phyloP scores from a whole-genome alignment of 1,140 invertebrate genomes.

The Ceratosolen solmsi region DNA sequence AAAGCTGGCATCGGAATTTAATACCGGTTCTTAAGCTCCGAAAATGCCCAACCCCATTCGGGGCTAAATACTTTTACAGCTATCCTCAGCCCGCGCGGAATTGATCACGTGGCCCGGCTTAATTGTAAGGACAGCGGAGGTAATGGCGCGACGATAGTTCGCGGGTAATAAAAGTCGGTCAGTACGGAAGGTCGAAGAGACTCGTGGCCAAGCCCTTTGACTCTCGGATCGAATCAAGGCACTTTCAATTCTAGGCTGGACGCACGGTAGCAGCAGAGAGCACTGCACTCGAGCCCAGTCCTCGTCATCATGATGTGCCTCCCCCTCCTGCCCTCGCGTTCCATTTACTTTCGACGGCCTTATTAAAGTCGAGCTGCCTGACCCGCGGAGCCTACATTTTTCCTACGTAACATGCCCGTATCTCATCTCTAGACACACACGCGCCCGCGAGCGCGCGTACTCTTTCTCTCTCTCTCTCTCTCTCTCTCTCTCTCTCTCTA shows the following conservation, averaged over 20 bases:
- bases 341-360: constrained; percentile 42
- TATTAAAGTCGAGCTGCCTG: constrained; percentile 9
- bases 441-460: too few relatives aligned
- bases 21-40: not conserved
- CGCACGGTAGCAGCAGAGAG: not conserved
- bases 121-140: not conserved
- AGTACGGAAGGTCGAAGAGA: not conserved
- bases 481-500: not conserved
- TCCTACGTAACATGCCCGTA: too few relatives aligned
- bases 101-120: not conserved
- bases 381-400: constrained; percentile 4
- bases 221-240: not conserved
- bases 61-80: not conserved
- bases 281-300: not conserved
- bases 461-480: not conserved
- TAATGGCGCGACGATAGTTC: not conserved
- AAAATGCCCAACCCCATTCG: not conserved
- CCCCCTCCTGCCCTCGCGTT: not conserved
- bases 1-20: not conserved
- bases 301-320: not conserved
- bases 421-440: too few relatives aligned
- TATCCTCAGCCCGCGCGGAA: not conserved
- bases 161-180: not conserved
- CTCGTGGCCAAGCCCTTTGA: not conserved
- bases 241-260: constrained; percentile 20